A percentile compares a stretch with the other conserved stretches of the same genome.
phyloP scores from a whole-genome alignment of 2,113 vertebrate species.

The Henicopernis longicauda region DNA sequence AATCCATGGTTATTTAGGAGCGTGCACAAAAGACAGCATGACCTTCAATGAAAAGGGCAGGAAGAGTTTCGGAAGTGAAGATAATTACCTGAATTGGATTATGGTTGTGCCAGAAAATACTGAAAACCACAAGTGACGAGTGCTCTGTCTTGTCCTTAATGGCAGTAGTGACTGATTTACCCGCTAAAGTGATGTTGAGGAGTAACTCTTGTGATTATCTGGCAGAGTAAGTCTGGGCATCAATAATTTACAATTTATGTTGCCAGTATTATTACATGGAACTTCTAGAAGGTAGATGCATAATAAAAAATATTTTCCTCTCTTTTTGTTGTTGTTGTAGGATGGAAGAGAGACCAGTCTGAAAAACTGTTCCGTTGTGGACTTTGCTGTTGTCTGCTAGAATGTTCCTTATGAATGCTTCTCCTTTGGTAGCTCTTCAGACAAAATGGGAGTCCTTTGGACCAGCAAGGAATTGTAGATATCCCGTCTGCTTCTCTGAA shows the following conservation, averaged over 20 bases:
- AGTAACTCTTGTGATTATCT: background rate
- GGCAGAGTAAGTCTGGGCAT: background rate
- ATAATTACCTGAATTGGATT: background rate
- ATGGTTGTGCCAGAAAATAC: background rate
- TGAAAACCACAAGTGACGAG: background rate
- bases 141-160: background rate
- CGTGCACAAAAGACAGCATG: rapidly evolving
- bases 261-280: background rate
- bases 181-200: background rate
- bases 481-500: constrained; percentile 84
- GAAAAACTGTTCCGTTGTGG: constrained; percentile 30
- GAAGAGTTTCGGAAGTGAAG: background rate
- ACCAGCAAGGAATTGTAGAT: constrained; percentile 78
- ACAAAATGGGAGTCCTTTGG: constrained; percentile 89
- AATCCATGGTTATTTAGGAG: background rate
- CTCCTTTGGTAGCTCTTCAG: constrained; percentile 86
- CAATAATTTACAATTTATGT: background rate
- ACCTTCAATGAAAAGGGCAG: background rate
- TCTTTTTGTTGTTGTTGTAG: constrained; percentile 53
- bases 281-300: background rate
- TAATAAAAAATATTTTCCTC: background rate
- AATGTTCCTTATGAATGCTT: constrained; percentile 96
- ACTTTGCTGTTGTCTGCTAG: constrained; percentile 71
- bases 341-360: constrained; percentile 59
- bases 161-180: background rate